Evolutionary conservation across 1,140 invertebrate species (phyloP).

Genomic region (Subanguina moxae): DNA sequence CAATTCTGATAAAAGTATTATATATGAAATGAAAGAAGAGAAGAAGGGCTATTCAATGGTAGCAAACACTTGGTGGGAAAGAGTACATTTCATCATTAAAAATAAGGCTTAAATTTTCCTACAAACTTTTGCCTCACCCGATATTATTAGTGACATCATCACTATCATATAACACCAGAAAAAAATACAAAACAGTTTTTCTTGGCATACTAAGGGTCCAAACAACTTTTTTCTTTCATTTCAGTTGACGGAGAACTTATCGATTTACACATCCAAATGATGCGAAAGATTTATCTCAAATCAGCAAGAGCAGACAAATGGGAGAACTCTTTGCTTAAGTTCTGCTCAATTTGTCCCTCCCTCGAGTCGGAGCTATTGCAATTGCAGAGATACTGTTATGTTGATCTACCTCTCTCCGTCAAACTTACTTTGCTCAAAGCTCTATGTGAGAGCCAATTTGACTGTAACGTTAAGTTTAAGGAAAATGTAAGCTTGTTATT

Average conservation of each 20-base stretch:
- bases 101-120: no score
- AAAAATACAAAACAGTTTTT: no score
- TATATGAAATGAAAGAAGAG: no score
- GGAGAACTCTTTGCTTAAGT: conserved; percentile 37
- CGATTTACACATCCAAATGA: conserved; percentile 38
- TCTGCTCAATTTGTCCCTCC: conserved; percentile 25
- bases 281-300: conserved; percentile 40
- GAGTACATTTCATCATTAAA: no score
- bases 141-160: no score
- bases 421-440: conserved; percentile 42
- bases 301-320: conserved; percentile 37
- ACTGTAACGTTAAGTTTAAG: conserved; percentile 46
- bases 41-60: no score
- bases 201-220: no score
- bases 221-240: not conserved
- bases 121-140: no score
- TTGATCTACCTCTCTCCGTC: conserved; percentile 24
- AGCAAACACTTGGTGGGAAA: no score
- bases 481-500: conserved; percentile 38
- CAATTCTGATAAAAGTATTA: no score
- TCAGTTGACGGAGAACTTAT: conserved; percentile 39
- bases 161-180: no score
- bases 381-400: conserved; percentile 33
- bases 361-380: conserved; percentile 29
- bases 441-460: conserved; percentile 43